phyloP scores from a whole-genome alignment of 2,113 vertebrate species.

The Eubucco bourcierii region DNA sequence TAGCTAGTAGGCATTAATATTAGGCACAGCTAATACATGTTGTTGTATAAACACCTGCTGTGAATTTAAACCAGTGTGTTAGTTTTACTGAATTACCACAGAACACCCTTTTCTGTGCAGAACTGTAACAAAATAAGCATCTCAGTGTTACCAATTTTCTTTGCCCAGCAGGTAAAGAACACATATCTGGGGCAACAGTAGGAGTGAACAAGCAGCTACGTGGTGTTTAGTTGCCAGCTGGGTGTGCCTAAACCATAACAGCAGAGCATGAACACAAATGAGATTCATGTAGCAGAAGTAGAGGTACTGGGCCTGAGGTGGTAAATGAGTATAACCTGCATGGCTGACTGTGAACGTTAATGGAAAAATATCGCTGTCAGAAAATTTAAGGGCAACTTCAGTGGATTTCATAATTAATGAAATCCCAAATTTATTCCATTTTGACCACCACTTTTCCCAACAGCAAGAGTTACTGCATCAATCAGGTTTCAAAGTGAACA shows the following conservation, averaged over 20 bases:
- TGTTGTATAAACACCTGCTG: too few species aligned
- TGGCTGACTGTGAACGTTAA: not conserved
- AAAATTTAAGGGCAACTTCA: not conserved
- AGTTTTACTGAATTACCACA: too few species aligned
- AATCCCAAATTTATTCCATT: not conserved
- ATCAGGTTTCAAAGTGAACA: not conserved
- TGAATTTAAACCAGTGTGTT: too few species aligned
- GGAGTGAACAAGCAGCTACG: too few species aligned
- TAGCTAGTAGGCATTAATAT: too few species aligned
- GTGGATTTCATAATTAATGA: not conserved
- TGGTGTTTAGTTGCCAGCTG: too few species aligned
- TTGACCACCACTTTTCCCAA: not conserved
- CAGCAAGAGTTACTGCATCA: not conserved
- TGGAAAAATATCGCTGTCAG: rapidly evolving
- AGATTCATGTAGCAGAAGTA: not conserved
- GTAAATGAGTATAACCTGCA: not conserved
- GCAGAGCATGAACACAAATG: not conserved
- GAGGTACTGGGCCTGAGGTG: not conserved
- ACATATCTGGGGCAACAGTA: too few species aligned
- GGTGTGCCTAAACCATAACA: not conserved
- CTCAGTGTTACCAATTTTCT: too few species aligned
- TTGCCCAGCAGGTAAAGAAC: too few species aligned
- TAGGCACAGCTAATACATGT: too few species aligned
- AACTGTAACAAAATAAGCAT: too few species aligned
- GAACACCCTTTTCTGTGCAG: too few species aligned